Percentiles rank a stretch among this genome's conserved stretches.
Conservation (phyloP, 1,140 invertebrate species). For the Trichogramma pretiosum region DNA sequence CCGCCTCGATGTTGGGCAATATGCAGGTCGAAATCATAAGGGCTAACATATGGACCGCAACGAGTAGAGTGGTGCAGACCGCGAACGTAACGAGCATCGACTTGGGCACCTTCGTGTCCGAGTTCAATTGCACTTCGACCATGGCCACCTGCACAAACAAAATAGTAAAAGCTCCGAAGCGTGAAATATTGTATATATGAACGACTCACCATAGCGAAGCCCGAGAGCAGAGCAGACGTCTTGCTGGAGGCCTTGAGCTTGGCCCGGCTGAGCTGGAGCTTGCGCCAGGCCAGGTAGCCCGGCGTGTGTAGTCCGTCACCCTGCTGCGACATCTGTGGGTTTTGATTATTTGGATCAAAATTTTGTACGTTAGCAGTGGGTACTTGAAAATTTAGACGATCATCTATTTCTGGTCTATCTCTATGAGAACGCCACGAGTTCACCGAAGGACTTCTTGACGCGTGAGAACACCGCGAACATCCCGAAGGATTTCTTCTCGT, state of each 20-base stretch:
- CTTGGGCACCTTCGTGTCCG: slow-evolving; percentile 63
- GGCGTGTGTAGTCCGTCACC: slow-evolving; percentile 73
- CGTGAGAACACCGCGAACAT: too few relatives aligned
- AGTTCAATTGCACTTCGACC: slow-evolving; percentile 85
- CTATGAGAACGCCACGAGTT: too few relatives aligned
- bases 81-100: slow-evolving; percentile 86
- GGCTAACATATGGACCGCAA: slow-evolving; percentile 95
- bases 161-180: slow-evolving; percentile 3
- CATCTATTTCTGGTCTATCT: too few relatives aligned
- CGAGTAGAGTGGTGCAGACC: slow-evolving; percentile 88
- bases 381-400: too few relatives aligned
- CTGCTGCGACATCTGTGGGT: slow-evolving; percentile 58
- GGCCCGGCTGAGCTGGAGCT: slow-evolving; percentile 82
- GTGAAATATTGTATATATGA: neutral
- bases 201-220: slow-evolving; percentile 86
- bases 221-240: slow-evolving; percentile 90
- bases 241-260: slow-evolving; percentile 95
- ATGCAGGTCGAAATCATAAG: slow-evolving; percentile 99
- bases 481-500: too few relatives aligned
- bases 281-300: slow-evolving; percentile 79
- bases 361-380: too few relatives aligned
- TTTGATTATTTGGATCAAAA: too few relatives aligned
- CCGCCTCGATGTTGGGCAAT: slow-evolving; percentile 84
- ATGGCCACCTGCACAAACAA: slow-evolving; percentile 74
- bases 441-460: too few relatives aligned